Percentiles rank a stretch among this genome's conserved stretches.
These are phyloP conservation scores for Idaea aversata DNA, from an alignment of 2,888 invertebrate species.

Conservation along the genomic window DNA sequence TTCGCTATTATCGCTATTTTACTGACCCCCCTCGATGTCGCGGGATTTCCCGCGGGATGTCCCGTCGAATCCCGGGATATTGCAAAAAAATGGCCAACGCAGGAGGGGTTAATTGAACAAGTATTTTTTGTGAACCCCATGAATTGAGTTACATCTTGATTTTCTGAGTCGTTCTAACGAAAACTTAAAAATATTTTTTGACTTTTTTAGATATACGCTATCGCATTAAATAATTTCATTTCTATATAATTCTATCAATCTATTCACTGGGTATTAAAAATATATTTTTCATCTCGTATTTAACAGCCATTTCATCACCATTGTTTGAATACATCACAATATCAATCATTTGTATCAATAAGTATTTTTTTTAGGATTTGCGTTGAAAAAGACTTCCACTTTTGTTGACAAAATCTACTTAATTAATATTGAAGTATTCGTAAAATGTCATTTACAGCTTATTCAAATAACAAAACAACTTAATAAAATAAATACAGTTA, in stretches of 20 bases:
- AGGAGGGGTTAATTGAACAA: too few relatives aligned
- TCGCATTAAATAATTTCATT: too few relatives aligned
- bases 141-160: too few relatives aligned
- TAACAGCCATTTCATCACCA: conserved; percentile 50
- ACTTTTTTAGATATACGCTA: too few relatives aligned
- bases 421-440: conserved; percentile 13
- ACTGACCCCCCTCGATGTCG: too few relatives aligned
- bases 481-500: not conserved
- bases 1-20: too few relatives aligned
- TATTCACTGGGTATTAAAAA: conserved; percentile 25
- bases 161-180: too few relatives aligned
- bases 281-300: conserved; percentile 29
- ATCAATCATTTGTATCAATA: conserved; percentile 2
- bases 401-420: not conserved
- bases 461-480: conserved; percentile 6
- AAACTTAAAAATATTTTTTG: too few relatives aligned
- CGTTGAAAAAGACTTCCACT: conserved; percentile 1
- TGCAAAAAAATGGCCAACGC: too few relatives aligned
- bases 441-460: conserved; percentile 7
- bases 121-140: too few relatives aligned
- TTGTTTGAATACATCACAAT: conserved; percentile 39
- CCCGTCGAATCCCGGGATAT: too few relatives aligned
- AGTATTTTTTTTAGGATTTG: conserved; percentile 28
- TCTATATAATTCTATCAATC: conserved; percentile 3
- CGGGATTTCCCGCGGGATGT: too few relatives aligned